Evolutionary conservation across 2,888 invertebrate genomes (phyloP), one percentile per base, ranked within the genome.

Genomic region (Euzetes globulus): DNA sequence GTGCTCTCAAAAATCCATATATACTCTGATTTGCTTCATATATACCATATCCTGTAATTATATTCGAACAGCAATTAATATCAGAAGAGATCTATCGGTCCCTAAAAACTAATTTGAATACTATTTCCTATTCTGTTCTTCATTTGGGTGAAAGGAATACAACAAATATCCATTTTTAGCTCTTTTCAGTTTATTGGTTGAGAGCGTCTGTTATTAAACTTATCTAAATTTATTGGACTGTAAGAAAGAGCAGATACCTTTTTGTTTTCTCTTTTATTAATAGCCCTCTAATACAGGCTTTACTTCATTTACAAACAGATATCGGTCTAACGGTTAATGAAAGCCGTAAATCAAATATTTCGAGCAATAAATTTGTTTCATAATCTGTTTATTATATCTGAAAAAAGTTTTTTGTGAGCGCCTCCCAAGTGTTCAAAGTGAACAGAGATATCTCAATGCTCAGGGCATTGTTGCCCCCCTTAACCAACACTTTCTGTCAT

Each of bases 11-110:
- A 17, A 29, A 37, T 15, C n/a, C 19, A 9, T 37, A 27, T 17
- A 47, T 25, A 27, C 17, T 47, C 45, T 22, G 58, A 58, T 58
- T 58, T 65, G 63, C 6, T 65, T 65, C 19, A 5, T 27, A n/a
- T n/a, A 65, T 37, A 65, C 37, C 63, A 47, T 70, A 70, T 70
- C 70, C 70, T 70, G 47, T 70, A 70, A 70, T 70, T 70, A 70
- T 47, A 47, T 41, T 41, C 41, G 65, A 25, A 25, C 41, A 19
- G 7, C 41, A 70, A 70, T 70, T 70, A 70, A 47, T 58, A 29
- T 4, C 27, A 27, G 29, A 22, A 11, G 27, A 50, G 50, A 50
- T 15, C 7, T 55, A 22, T 17, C 17, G 58, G 17, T 27, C 7
- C 58, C 15, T 13, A 55, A 22, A 58, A 58, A 58, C 13, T 29